phyloP scores from a whole-genome alignment of 2,113 vertebrate species.

The Malurus cyaneus region DNA sequence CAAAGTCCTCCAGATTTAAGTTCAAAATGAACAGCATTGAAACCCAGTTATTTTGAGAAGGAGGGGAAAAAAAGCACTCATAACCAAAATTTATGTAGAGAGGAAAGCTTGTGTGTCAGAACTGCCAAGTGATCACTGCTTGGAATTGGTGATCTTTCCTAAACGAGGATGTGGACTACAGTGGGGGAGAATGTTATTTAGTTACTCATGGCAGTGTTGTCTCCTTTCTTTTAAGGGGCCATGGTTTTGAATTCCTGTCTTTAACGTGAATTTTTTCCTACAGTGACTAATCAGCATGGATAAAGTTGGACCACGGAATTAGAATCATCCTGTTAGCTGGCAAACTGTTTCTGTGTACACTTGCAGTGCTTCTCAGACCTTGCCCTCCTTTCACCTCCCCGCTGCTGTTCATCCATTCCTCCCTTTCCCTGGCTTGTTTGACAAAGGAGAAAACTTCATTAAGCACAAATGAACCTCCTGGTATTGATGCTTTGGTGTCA shows the following conservation, averaged over 20 bases:
- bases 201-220: background rate
- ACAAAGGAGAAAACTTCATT: background rate
- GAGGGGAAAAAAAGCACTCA: fast-evolving
- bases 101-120: background rate
- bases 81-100: background rate
- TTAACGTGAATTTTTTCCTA: background rate
- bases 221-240: background rate
- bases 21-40: background rate
- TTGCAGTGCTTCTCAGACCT: background rate
- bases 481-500: background rate
- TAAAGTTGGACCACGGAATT: background rate
- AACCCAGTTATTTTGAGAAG: background rate
- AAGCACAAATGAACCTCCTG: background rate
- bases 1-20: background rate
- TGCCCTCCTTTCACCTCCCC: background rate
- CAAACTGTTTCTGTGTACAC: background rate
- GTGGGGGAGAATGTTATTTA: background rate
- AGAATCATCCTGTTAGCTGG: background rate
- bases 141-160: background rate
- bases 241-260: background rate
- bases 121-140: background rate
- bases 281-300: background rate
- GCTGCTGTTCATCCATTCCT: background rate
- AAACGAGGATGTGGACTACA: background rate
- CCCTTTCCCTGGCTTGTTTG: background rate